These are phyloP conservation scores for Molanna angustata DNA, from an alignment of 2,888 invertebrate genomes.

Conservation along the genomic window DNA sequence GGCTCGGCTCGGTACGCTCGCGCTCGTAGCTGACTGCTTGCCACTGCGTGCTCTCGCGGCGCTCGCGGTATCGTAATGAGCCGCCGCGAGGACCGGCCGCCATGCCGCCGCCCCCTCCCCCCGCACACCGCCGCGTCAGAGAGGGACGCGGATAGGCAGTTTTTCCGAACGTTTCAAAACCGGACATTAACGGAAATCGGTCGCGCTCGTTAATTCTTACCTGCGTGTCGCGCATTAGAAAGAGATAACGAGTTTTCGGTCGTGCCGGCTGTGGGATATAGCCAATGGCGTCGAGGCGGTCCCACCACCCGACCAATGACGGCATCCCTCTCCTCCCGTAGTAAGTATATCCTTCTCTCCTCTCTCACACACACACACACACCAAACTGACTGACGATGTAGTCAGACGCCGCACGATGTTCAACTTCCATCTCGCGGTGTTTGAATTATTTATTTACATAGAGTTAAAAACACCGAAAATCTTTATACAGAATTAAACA, in stretches of 20 bases:
- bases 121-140: slow-evolving; percentile 34
- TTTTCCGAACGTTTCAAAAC: slow-evolving; percentile 20
- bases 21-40: slow-evolving; percentile 9
- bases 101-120: slow-evolving; percentile 47
- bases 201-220: slow-evolving; percentile 56
- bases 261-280: slow-evolving; percentile 48
- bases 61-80: slow-evolving; percentile 32
- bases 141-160: slow-evolving; percentile 40
- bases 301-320: slow-evolving; percentile 16
- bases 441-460: slow-evolving; percentile 10
- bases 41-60: slow-evolving; percentile 34
- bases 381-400: too few relatives aligned
- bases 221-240: slow-evolving; percentile 56
- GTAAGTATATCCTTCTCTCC: neutral
- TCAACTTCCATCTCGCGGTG: neutral
- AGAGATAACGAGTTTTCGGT: slow-evolving; percentile 59
- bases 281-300: slow-evolving; percentile 33
- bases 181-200: slow-evolving; percentile 25
- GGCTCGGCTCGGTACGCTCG: slow-evolving; percentile 8
- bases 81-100: slow-evolving; percentile 53
- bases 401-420: slow-evolving; percentile 5
- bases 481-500: neutral
- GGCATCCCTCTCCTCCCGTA: slow-evolving; percentile 11
- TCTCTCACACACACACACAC: slow-evolving; percentile 1
- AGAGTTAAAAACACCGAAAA: slow-evolving; percentile 11